phyloP scores from a whole-genome alignment of 2,113 vertebrate species.

The Baryphthengus martii region DNA sequence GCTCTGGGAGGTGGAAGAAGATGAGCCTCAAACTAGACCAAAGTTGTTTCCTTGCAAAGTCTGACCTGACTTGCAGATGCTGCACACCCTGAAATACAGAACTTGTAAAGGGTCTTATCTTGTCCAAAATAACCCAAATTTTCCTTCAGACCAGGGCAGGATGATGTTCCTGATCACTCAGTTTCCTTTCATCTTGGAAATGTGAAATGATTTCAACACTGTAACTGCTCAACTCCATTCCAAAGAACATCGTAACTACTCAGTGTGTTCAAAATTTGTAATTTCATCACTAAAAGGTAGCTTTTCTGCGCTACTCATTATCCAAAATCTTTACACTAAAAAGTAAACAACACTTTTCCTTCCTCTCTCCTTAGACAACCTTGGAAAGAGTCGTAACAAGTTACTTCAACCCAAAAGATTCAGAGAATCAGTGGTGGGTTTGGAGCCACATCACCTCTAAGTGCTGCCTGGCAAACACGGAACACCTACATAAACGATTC shows the following conservation, averaged over 20 bases:
- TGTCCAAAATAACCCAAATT: not conserved
- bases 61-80: not conserved
- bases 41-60: not conserved
- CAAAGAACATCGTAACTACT: not conserved
- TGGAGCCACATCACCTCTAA: not conserved
- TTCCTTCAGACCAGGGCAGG: not conserved
- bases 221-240: not conserved
- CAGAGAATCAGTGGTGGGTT: not conserved
- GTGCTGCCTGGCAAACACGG: fast-evolving
- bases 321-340: not conserved
- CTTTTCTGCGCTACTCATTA: not conserved
- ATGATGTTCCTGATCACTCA: not conserved
- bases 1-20: not conserved
- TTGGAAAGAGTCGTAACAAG: not conserved
- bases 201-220: not conserved
- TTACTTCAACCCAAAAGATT: not conserved
- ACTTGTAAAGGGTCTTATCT: not conserved
- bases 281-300: not conserved
- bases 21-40: not conserved
- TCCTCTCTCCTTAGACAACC: not conserved
- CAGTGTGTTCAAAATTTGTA: fast-evolving
- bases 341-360: not conserved
- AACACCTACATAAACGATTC: not conserved
- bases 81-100: fast-evolving
- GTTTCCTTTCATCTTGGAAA: not conserved